These are phyloP conservation scores for Mycalesis mineus DNA, from an alignment of 2,888 invertebrate genomes.

Conservation along the genomic window DNA sequence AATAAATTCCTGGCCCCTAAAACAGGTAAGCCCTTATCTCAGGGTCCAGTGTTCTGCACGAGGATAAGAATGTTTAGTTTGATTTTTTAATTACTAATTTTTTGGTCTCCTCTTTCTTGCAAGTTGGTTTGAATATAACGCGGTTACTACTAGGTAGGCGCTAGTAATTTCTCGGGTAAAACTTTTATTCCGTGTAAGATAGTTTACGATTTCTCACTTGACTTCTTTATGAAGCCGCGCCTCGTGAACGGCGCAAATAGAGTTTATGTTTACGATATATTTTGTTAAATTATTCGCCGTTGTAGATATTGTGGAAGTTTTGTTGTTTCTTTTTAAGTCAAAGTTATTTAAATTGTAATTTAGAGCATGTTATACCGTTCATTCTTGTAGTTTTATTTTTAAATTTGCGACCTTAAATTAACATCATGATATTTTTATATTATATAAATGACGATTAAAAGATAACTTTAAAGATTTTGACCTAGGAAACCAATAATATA, in stretches of 20 bases:
- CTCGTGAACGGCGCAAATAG: neutral
- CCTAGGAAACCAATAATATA: no score
- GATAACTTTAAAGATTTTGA: no score
- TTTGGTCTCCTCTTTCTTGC: no score
- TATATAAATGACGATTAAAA: no score
- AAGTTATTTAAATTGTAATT: neutral
- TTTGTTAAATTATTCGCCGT: neutral
- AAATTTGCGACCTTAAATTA: no score
- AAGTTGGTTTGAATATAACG: neutral
- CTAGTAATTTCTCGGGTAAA: neutral
- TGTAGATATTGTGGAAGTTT: neutral
- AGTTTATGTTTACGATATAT: neutral
- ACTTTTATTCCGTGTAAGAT: neutral
- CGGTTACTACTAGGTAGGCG: neutral
- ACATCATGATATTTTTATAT: no score
- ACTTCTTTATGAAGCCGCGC: conserved; percentile 1
- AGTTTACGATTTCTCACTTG: neutral
- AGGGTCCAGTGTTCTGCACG: no score
- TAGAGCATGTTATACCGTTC: neutral
- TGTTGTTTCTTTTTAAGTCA: neutral
- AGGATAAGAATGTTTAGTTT: no score
- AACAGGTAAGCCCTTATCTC: no score
- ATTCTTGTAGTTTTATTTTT: no score
- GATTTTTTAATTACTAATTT: no score
- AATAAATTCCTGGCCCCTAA: no score